Conservation (phyloP, 1,140 invertebrate species). For the Cotesia glomerata region DNA sequence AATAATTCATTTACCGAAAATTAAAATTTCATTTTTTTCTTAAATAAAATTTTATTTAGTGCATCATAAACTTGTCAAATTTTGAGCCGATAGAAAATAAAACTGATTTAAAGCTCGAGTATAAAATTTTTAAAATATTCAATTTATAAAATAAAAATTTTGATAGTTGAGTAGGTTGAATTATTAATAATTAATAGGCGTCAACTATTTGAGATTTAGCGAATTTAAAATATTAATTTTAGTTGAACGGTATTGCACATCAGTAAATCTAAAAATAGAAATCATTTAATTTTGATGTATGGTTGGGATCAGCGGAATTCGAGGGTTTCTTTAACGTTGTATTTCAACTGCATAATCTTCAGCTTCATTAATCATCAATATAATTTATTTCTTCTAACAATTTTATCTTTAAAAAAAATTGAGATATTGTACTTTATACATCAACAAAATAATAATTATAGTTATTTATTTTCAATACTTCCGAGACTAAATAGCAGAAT, state of each 20-base stretch:
- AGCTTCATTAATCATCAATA: not conserved
- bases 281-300: slow-evolving; percentile 57
- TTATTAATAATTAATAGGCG: not conserved
- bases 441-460: not conserved
- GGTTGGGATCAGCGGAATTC: slow-evolving; percentile 43
- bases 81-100: not conserved
- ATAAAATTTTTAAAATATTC: not conserved
- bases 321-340: slow-evolving; percentile 36
- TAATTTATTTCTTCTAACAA: too few relatives aligned
- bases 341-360: slow-evolving; percentile 2
- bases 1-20: not conserved
- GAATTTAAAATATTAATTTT: slow-evolving; percentile 1
- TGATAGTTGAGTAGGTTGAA: too few relatives aligned
- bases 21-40: not conserved
- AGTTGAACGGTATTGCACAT: slow-evolving; percentile 39
- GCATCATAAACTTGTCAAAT: too few relatives aligned
- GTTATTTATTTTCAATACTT: too few relatives aligned
- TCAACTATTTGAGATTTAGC: not conserved
- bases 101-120: not conserved
- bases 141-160: too few relatives aligned
- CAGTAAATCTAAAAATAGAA: slow-evolving; percentile 52
- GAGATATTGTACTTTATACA: too few relatives aligned
- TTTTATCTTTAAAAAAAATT: too few relatives aligned
- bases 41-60: too few relatives aligned
- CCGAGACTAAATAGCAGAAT: too few relatives aligned